These are phyloP conservation scores for Orcinus orca DNA, from an alignment of 2,113 vertebrate species.

Conservation along the genomic window DNA sequence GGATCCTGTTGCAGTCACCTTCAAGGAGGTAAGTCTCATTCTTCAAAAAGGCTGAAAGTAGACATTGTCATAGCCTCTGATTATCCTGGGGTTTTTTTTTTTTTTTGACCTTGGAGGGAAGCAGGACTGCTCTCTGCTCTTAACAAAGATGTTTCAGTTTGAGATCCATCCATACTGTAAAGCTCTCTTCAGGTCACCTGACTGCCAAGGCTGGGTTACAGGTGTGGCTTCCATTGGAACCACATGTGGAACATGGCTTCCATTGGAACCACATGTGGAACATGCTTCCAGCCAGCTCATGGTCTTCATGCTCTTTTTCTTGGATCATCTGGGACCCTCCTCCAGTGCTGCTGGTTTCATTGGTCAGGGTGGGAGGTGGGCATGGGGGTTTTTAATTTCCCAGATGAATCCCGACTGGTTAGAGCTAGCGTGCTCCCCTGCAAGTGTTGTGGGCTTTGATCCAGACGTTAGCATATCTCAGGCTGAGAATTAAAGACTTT, in stretches of 20 bases:
- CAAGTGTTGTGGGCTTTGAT: background rate
- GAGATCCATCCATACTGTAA: background rate
- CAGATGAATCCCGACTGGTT: background rate
- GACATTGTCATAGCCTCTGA: fast-evolving
- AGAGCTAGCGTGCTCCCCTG: background rate
- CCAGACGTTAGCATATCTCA: background rate
- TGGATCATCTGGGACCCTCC: background rate
- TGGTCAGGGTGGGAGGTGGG: fast-evolving
- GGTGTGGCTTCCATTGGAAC: fast-evolving
- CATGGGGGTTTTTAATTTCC: fast-evolving
- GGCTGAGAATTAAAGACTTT: background rate
- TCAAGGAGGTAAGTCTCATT: background rate
- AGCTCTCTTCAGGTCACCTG: background rate
- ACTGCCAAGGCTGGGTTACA: background rate
- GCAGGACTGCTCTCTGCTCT: background rate
- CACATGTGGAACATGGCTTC: too few species aligned
- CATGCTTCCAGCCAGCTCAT: fast-evolving
- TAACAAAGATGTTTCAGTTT: background rate
- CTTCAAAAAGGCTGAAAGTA: background rate
- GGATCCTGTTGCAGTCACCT: background rate
- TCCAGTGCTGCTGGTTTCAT: background rate
- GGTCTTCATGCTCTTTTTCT: background rate
- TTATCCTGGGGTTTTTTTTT: background rate
- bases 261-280: background rate
- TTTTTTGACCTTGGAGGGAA: background rate